Conservation (phyloP, 1,140 invertebrate genomes). For the Lasaia peninsularis region DNA sequence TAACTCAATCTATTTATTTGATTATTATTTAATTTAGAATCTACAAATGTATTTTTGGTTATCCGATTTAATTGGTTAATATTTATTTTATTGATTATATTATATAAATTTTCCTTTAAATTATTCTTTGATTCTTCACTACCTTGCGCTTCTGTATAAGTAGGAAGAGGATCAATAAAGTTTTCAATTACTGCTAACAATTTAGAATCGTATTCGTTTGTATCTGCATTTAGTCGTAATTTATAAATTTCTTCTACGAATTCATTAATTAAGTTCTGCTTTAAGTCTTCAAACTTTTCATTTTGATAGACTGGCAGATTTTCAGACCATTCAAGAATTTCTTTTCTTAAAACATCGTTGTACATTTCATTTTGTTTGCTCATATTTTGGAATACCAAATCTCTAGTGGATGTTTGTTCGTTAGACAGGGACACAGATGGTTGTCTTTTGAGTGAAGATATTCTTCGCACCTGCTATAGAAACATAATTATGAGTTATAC, state of each 20-base stretch:
- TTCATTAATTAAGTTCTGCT: constrained; percentile 25
- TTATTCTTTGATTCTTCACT: constrained; percentile 7
- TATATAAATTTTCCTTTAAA: constrained; percentile 20
- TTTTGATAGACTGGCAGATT: constrained; percentile 21
- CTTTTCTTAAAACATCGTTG: constrained; percentile 2
- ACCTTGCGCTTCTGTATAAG: not conserved
- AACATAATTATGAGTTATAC: too few species aligned
- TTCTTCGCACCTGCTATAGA: not conserved
- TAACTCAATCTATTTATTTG: not conserved
- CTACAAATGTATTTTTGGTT: not conserved
- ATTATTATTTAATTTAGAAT: not conserved
- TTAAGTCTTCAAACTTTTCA: constrained; percentile 19
- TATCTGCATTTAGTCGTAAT: constrained; percentile 1
- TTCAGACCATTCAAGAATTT: constrained; percentile 23
- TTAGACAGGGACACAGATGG: not conserved
- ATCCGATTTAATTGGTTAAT: not conserved
- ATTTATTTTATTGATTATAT: constrained; percentile 15
- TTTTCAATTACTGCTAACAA: constrained; percentile 12
- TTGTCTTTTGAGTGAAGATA: not conserved
- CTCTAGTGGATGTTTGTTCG: not conserved
- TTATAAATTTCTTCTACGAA: constrained; percentile 22
- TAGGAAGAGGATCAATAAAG: constrained; percentile 21
- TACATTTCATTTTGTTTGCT: not conserved
- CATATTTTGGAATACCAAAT: not conserved
- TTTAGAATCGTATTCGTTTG: constrained; percentile 17